Conservation (phyloP, 2,113 vertebrate genomes). For the Leptosomus discolor region DNA sequence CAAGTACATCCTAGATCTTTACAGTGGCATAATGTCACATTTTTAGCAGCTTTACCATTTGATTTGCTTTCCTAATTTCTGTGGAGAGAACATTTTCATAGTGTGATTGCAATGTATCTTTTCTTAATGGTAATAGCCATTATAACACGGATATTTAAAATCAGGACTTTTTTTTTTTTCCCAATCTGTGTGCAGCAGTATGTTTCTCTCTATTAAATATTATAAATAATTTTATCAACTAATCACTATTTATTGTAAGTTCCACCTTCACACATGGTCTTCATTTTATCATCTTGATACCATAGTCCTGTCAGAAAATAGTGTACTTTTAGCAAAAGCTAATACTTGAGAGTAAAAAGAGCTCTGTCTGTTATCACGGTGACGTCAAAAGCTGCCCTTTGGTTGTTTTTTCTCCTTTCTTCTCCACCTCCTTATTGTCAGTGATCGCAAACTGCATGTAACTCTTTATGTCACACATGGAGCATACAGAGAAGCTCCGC, state of each 20-base stretch:
- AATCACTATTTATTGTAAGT: background rate
- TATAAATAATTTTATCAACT: background rate
- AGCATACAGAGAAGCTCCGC: background rate
- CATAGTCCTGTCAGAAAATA: background rate
- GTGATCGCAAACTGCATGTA: background rate
- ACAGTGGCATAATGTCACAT: background rate
- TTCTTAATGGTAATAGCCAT: background rate
- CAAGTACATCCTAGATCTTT: background rate
- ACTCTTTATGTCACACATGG: background rate
- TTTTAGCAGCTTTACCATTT: background rate
- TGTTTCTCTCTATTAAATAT: background rate
- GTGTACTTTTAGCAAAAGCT: background rate
- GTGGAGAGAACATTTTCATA: background rate
- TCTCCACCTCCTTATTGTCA: background rate
- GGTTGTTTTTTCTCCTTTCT: background rate
- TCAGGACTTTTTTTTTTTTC: background rate
- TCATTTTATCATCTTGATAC: background rate
- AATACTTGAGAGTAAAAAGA: background rate
- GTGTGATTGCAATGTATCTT: background rate
- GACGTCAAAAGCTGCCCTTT: background rate
- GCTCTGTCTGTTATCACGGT: background rate
- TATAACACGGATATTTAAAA: background rate
- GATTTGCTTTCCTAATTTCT: background rate
- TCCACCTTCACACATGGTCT: background rate
- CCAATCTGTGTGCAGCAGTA: background rate